A percentile compares a stretch with the other conserved stretches of the same genome.
phyloP scores from a whole-genome alignment of 2,113 vertebrate species.

The Toxotes jaculatrix region DNA sequence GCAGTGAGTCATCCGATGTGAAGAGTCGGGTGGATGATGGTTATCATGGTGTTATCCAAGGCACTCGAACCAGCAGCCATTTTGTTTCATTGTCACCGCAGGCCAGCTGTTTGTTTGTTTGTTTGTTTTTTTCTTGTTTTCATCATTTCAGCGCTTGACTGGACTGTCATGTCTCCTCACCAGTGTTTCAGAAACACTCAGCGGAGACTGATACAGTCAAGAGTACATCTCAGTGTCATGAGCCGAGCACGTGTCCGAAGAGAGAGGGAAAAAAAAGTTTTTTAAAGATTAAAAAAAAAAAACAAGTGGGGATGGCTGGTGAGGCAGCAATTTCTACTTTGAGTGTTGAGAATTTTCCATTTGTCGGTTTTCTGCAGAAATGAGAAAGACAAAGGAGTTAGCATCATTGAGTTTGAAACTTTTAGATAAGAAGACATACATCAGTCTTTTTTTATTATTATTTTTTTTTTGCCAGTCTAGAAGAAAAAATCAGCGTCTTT shows the following conservation, averaged over 20 bases:
- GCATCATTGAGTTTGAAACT: background rate
- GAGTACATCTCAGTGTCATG: constrained; percentile 35
- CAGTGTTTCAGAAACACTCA: constrained; percentile 51
- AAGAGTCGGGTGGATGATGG: constrained; percentile 43
- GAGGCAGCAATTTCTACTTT: constrained; percentile 49
- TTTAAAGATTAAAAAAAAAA: constrained; percentile 5
- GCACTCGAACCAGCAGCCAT: constrained; percentile 73
- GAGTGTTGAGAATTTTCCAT: constrained; percentile 54
- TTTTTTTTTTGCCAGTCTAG: no score
- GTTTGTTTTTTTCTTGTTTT: constrained; percentile 27
- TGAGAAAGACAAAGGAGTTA: constrained; percentile 51
- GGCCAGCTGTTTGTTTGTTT: constrained; percentile 72
- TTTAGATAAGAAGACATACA: background rate
- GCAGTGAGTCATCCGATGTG: constrained; percentile 63
- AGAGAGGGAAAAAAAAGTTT: constrained; percentile 8
- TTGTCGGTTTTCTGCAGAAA: constrained; percentile 66
- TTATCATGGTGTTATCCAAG: constrained; percentile 60
- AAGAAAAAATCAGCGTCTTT: background rate
- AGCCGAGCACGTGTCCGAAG: constrained; percentile 56
- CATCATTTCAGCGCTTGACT: constrained; percentile 44
- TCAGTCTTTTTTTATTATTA: background rate
- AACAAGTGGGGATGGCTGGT: background rate
- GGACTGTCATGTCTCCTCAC: constrained; percentile 31
- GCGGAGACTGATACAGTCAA: constrained; percentile 15
- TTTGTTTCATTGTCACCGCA: constrained; percentile 77